Evolutionary conservation across 2,797 vertebrate genomes (phyloP).

Genomic region (Brachymystax lenok): DNA sequence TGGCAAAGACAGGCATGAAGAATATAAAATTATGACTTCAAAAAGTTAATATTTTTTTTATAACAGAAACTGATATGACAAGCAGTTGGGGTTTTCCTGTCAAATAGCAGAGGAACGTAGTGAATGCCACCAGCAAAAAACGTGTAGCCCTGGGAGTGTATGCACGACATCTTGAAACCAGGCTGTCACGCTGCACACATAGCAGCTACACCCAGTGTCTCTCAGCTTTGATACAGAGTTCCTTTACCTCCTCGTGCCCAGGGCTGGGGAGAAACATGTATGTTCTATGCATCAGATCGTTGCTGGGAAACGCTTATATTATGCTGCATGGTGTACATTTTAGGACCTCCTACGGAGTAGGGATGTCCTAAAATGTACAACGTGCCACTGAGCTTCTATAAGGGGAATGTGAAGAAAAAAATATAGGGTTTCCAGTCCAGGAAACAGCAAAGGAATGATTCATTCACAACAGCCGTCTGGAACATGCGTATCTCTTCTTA

Average conservation of each 20-base stretch:
- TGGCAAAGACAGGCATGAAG: neutral
- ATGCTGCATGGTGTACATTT: neutral
- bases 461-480: conserved; percentile 46
- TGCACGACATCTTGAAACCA: neutral
- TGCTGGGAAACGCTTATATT: neutral
- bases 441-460: conserved; percentile 50
- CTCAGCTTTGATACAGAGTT: neutral
- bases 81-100: neutral
- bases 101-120: neutral
- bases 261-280: neutral
- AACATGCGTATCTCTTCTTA: conserved; percentile 45
- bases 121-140: neutral
- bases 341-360: neutral
- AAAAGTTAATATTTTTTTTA: neutral
- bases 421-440: neutral
- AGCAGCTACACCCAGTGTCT: neutral
- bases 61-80: conserved; percentile 8
- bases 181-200: neutral
- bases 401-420: neutral
- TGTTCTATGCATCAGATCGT: neutral
- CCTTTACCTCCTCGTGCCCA: neutral
- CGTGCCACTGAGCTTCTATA: neutral
- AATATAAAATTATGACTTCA: conserved; percentile 9
- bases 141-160: neutral
- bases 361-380: neutral